Percentiles rank a stretch among this genome's conserved stretches.
phyloP scores from a whole-genome alignment of 2,113 vertebrate genomes.

The Triplophysa dalaica region DNA sequence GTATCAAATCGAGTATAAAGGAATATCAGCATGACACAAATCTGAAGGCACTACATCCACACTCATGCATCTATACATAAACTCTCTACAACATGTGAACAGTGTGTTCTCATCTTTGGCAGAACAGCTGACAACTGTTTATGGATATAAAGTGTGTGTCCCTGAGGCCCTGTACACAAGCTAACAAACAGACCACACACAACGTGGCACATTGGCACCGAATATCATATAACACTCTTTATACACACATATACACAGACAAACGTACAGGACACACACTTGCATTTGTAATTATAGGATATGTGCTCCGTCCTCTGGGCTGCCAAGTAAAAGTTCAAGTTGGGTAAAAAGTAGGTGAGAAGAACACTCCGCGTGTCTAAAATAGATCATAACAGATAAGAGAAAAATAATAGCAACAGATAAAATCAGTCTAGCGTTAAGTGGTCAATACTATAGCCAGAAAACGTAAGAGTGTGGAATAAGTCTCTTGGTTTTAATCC shows the following conservation, averaged over 20 bases:
- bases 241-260: background rate
- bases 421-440: background rate
- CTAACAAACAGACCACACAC: slow-evolving; percentile 27
- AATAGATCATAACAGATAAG: background rate
- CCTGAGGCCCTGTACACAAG: slow-evolving; percentile 42
- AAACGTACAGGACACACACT: background rate
- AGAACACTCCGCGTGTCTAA: background rate
- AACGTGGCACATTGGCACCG: background rate
- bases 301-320: slow-evolving; percentile 5
- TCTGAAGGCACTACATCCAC: slow-evolving; percentile 12
- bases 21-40: slow-evolving; percentile 12
- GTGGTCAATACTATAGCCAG: background rate
- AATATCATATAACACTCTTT: slow-evolving; percentile 14
- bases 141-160: slow-evolving; percentile 40
- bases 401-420: background rate
- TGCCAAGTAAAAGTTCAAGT: background rate
- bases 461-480: background rate
- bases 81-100: background rate
- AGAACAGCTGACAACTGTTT: slow-evolving; percentile 15
- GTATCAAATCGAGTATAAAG: slow-evolving; percentile 27
- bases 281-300: background rate
- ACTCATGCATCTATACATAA: slow-evolving; percentile 3
- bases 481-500: slow-evolving; percentile 1
- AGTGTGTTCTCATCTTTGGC: slow-evolving; percentile 35
- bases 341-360: background rate